These are phyloP conservation scores for Strix aluco DNA, from an alignment of 2,113 vertebrate genomes.

Conservation along the genomic window DNA sequence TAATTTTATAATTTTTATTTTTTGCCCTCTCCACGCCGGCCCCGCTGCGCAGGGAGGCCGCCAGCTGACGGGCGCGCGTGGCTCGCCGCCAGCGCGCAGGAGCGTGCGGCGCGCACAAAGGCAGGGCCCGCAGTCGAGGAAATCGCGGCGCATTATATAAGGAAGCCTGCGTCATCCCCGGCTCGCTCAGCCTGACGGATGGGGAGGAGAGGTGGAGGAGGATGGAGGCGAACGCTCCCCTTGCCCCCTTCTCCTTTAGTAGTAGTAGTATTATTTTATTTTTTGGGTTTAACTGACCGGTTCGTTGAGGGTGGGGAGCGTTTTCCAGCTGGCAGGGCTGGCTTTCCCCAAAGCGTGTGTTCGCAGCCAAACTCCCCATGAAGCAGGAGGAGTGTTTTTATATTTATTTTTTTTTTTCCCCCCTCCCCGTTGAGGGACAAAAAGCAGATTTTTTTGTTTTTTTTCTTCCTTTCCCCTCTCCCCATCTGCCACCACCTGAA, in stretches of 20 bases:
- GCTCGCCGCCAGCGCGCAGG: conserved; percentile 65
- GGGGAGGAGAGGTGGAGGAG: background rate
- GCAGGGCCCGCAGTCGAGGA: conserved; percentile 73
- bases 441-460: background rate
- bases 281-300: background rate
- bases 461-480: too few species aligned
- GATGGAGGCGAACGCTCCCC: background rate
- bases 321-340: background rate
- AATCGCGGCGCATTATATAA: conserved; percentile 72
- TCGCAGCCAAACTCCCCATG: background rate
- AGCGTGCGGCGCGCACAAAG: conserved; percentile 68
- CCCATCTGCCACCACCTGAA: background rate
- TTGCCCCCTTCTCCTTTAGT: background rate
- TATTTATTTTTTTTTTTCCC: too few species aligned
- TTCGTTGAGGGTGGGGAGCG: background rate
- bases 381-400: background rate
- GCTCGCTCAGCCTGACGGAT: conserved; percentile 20
- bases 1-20: too few species aligned
- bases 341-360: background rate
- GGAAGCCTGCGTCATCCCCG: conserved; percentile 69
- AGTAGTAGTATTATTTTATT: background rate
- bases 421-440: background rate
- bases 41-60: conserved; percentile 30
- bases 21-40: background rate
- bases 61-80: conserved; percentile 71